Conservation (phyloP, 2,888 invertebrate genomes). For the Lobophora halterata region DNA sequence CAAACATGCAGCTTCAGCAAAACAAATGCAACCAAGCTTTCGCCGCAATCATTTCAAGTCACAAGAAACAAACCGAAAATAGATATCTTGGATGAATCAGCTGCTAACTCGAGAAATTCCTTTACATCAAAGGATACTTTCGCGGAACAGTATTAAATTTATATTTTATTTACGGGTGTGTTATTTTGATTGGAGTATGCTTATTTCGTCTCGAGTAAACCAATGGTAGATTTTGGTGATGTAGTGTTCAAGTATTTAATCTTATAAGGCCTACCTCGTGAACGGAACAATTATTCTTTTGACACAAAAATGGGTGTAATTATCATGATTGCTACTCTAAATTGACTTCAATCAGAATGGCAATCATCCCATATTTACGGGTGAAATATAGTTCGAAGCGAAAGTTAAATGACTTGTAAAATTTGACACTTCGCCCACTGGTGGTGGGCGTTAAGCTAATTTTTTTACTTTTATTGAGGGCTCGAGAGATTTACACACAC, state of each 20-base stretch:
- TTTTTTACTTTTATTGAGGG: conserved; percentile 66
- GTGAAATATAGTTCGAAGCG: conserved; percentile 52
- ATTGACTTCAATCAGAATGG: conserved; percentile 32
- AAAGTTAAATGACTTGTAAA: conserved; percentile 72
- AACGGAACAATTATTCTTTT: no score
- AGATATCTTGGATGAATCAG: conserved; percentile 64
- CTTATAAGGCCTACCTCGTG: no score
- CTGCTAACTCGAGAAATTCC: conserved; percentile 67
- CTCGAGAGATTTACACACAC: conserved; percentile 43
- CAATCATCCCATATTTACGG: conserved; percentile 42
- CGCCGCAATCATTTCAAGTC: conserved; percentile 47
- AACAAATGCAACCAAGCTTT: conserved; percentile 60
- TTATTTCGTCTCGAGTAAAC: no score
- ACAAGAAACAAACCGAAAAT: conserved; percentile 56
- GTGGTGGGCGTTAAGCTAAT: conserved; percentile 52
- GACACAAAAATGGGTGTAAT: no score
- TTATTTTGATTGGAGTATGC: conserved; percentile 37
- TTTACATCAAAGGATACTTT: conserved; percentile 66
- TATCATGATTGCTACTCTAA: conserved; percentile 29
- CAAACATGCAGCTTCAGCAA: conserved; percentile 47
- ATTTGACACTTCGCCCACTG: conserved; percentile 69
- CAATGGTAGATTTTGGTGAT: no score
- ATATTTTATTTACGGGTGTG: conserved; percentile 32
- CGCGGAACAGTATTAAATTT: conserved; percentile 54
- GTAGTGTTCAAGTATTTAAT: no score